Evolutionary conservation across 2,797 vertebrate genomes (phyloP).

Genomic region (Rhynchotus rufescens): DNA sequence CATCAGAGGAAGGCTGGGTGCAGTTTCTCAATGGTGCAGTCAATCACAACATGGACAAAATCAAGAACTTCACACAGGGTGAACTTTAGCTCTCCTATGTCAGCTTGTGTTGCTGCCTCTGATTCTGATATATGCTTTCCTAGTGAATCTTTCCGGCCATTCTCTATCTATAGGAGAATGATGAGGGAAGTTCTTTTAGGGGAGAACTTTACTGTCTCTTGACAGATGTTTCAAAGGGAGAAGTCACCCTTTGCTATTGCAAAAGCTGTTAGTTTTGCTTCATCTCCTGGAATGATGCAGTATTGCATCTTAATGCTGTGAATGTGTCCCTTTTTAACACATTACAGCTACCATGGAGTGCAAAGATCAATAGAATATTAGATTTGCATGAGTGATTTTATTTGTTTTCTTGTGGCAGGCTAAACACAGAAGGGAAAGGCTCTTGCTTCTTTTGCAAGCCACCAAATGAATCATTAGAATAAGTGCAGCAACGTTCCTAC

Average conservation of each 20-base stretch:
- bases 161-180: slow-evolving; percentile 14
- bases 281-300: neutral
- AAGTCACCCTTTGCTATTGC: neutral
- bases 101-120: neutral
- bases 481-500: neutral
- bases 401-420: neutral
- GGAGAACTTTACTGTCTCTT: neutral
- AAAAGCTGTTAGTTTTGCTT: slow-evolving; percentile 8
- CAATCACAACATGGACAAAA: slow-evolving; percentile 90
- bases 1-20: slow-evolving; percentile 89
- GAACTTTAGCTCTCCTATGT: slow-evolving; percentile 69
- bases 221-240: neutral
- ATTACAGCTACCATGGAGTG: neutral
- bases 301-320: neutral
- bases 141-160: neutral
- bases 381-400: neutral
- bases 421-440: neutral
- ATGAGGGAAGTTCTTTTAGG: neutral
- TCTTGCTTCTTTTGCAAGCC: neutral
- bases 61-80: slow-evolving; percentile 83
- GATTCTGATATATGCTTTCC: slow-evolving; percentile 24
- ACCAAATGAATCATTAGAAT: neutral
- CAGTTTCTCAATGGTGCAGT: slow-evolving; percentile 87
- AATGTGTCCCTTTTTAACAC: neutral
- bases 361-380: slow-evolving; percentile 55